A percentile compares a stretch with the other conserved stretches of the same genome.
Conservation (phyloP, 2,797 vertebrate genomes). For the Pelodytes ibericus region DNA sequence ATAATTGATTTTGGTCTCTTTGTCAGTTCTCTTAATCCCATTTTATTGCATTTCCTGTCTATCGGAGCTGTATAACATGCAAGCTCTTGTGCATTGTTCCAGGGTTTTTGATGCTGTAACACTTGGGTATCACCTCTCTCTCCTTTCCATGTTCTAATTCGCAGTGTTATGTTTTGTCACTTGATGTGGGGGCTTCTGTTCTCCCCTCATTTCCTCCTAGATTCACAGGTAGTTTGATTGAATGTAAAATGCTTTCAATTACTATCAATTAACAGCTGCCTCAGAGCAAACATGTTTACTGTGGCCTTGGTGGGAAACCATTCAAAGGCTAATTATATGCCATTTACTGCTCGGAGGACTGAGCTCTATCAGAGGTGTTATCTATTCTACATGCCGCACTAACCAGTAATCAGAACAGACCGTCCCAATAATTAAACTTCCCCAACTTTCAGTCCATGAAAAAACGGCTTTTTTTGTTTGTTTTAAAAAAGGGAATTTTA, state of each 20-base stretch:
- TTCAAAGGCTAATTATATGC: constrained; percentile 51
- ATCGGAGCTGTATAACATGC: neutral
- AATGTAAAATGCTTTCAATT: constrained; percentile 48
- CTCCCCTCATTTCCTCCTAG: constrained; percentile 12
- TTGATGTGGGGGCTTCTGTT: constrained; percentile 10
- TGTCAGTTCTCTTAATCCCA: too few relatives aligned
- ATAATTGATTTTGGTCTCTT: too few relatives aligned
- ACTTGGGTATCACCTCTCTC: neutral
- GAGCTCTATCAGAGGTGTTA: constrained; percentile 41
- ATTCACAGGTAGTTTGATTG: constrained; percentile 37
- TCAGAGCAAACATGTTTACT: constrained; percentile 43
- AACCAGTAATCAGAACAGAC: too few relatives aligned
- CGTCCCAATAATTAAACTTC: too few relatives aligned
- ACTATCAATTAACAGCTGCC: constrained; percentile 48
- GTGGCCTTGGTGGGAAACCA: constrained; percentile 27
- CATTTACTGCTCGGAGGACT: constrained; percentile 41
- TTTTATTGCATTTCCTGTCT: too few relatives aligned
- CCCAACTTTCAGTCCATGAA: too few relatives aligned
- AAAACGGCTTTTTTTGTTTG: too few relatives aligned
- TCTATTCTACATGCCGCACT: constrained; percentile 31
- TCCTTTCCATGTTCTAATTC: constrained; percentile 37
- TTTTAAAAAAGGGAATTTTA: too few relatives aligned
- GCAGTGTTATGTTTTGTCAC: constrained; percentile 37
- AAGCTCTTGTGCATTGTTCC: constrained; percentile 20
- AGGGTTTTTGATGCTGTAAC: neutral